These are phyloP conservation scores for Phalacrocorax brasilianus DNA, from an alignment of 2,113 vertebrate genomes.

Conservation along the genomic window DNA sequence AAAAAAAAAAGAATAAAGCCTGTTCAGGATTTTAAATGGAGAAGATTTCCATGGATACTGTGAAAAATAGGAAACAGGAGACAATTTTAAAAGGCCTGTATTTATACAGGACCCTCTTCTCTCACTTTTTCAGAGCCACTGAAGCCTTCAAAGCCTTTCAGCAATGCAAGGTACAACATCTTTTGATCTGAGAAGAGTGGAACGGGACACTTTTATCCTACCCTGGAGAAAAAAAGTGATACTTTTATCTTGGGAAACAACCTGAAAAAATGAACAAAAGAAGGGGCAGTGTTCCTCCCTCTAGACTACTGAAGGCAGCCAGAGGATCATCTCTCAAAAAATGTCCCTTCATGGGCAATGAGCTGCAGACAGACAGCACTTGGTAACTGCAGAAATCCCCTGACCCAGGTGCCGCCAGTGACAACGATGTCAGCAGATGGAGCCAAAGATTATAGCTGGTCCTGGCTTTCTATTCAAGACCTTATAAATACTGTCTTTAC, in stretches of 20 bases:
- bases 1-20: neutral
- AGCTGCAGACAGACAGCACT: neutral
- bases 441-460: neutral
- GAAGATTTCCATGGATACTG: neutral
- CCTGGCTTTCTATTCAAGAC: neutral
- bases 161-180: neutral
- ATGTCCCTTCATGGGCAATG: neutral
- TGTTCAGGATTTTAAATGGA: neutral
- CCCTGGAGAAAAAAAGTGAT: neutral
- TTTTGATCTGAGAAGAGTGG: neutral
- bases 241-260: neutral
- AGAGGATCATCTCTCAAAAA: neutral
- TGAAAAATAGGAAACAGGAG: neutral
- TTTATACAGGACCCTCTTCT: neutral
- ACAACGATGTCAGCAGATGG: constrained; percentile 3
- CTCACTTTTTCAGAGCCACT: neutral
- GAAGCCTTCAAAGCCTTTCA: neutral
- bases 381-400: neutral
- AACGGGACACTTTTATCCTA: neutral
- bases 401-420: neutral
- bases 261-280: neutral
- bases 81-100: neutral
- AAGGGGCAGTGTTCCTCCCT: neutral
- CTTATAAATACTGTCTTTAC: neutral
- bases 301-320: neutral